Evolutionary conservation across 1,140 invertebrate genomes (phyloP).

Genomic region (Lordiphosa clarofinis): DNA sequence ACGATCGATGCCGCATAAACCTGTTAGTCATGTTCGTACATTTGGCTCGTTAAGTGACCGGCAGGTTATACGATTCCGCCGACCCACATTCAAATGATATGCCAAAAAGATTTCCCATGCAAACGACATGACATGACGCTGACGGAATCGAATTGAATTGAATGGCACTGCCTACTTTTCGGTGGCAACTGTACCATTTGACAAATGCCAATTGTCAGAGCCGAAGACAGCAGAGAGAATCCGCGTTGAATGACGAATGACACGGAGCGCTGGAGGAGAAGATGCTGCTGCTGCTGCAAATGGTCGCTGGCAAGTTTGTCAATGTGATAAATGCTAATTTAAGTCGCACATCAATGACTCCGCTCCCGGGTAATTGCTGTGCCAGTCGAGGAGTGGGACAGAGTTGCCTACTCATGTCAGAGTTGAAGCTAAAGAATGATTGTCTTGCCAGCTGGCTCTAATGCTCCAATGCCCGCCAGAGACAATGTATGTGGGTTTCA

Average conservation of each 20-base stretch:
- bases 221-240: slow-evolving; percentile 35
- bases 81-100: slow-evolving; percentile 61
- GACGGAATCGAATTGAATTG: slow-evolving; percentile 14
- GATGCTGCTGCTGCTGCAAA: background rate
- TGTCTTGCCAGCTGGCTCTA: background rate
- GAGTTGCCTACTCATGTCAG: slow-evolving; percentile 6
- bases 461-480: too few species aligned
- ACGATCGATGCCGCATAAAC: slow-evolving; percentile 15
- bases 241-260: slow-evolving; percentile 1
- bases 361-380: background rate
- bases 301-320: slow-evolving; percentile 37
- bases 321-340: slow-evolving; percentile 73
- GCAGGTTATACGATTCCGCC: slow-evolving; percentile 39
- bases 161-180: slow-evolving; percentile 27
- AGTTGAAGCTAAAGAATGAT: slow-evolving; percentile 10
- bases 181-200: slow-evolving; percentile 42
- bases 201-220: slow-evolving; percentile 62
- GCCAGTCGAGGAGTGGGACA: background rate
- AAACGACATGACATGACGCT: slow-evolving; percentile 15
- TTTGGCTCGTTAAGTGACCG: slow-evolving; percentile 60
- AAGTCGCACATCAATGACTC: slow-evolving; percentile 59
- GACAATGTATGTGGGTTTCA: too few species aligned
- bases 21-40: slow-evolving; percentile 37
- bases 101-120: background rate
- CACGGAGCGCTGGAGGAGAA: background rate